Base-by-base conservation (phyloP, 2,888 invertebrate species). In the Cheilosia urbana region DNA sequence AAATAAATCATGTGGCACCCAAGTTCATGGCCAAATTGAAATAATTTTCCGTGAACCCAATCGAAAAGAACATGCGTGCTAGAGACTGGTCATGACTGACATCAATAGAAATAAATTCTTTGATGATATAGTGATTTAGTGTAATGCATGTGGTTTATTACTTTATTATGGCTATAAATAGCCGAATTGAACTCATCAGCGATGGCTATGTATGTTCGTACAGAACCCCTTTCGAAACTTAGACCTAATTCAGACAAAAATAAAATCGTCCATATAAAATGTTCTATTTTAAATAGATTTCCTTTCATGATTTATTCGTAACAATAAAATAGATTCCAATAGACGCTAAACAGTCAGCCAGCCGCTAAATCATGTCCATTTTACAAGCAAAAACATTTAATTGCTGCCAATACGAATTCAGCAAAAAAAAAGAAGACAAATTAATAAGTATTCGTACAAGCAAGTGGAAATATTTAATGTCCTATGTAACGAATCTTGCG, bases 21-120 rank as follows among this genome's bases (percentile, higher is more conserved):
- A 55, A 68, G 66, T 68, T 68, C 66, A 68, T 19, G 40, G 66
- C 53, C 9, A 55, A 30, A 53, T 24, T 53, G 15, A 37, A 66
- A 40, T 53, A 5, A 55, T 17, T 7, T 55, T 68, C 13, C 42
- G 42, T 30, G 6, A 34, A 55, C 27, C 53, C 42, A 42, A 68
- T 68, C 19, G 19, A 27, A 53, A 27, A 21, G 34, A 49, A 53
- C 24, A 37, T 65, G 51, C 30, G 21, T 37, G 37, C 13, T 37
- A 9, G 7, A 30, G 7, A 30, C 30, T 9, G 30, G 9, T 9
- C 30, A 37, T 13, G 37, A 37, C 37, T 13, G 37, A 13, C 37
- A 24, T 21, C 47, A 19, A 11, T 30, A 34, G 63, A 37, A 13
- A 37, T 37, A 37, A 37, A 37, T 13, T 37, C 37, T 37, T 37